Base-by-base conservation (phyloP, 2,888 invertebrate species). In the Aquatica leii region DNA sequence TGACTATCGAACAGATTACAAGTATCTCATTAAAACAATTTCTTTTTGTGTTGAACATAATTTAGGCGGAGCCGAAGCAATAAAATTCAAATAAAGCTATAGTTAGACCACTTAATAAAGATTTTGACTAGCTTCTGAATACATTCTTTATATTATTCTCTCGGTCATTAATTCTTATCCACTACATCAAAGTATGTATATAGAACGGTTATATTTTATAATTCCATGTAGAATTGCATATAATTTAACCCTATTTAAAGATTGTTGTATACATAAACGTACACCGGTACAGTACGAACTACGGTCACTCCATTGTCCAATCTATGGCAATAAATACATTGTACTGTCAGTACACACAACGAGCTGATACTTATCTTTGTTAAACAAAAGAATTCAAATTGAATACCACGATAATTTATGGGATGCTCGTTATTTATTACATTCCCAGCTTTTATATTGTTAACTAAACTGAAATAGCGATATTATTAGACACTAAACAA, bases 351-450 rank as follows among this genome's bases (percentile, higher is more conserved):
- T 69, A 70, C 66, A 70, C 69, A 69, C 66, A 71, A 69, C 72
- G 70, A 73, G 69, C 72, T 74, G 77, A 77, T 77, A 76, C 73
- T 76, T 76, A 76, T 77, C 77, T 73, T 71, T 71, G 71, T 67
- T 71, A 73, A 75, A 76, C 76, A 76, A 77, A 77, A 77, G 77
- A 76, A 76, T 74, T 75, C 71, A 74, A 75, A 76, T 75, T 75
- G 75, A 76, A 77, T 77, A 73, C 73, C 69, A 65, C 66, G 69
- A 62, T 66, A 66, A 62, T 66, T 54, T 59, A 66, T 63, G 62
- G 67, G 68, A 69, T 67, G 69, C 69, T 48, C 34, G 59, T 65
- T 65, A 65, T 65, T 65, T 65, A 65, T 65, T 60, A 53, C 55
- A 34, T 46, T 59, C 46, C 34, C 35, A 37, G 62, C 57, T 66